Base-by-base conservation (phyloP, 1,140 invertebrate species). In the Melipona quadrifasciata region DNA sequence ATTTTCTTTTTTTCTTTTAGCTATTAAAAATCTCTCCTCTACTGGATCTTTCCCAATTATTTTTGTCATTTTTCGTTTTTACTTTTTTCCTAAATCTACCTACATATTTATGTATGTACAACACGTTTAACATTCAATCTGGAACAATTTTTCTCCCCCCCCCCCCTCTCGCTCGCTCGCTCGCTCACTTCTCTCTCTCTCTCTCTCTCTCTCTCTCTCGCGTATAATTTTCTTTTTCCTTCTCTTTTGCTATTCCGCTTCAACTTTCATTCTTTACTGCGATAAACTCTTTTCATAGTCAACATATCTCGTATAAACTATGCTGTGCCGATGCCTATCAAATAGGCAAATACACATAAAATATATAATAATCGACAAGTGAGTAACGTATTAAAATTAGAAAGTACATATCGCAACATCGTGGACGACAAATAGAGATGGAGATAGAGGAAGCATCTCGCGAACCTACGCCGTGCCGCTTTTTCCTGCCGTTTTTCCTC, bases 361-460 rank as follows among this genome's bases (percentile, higher is more conserved):
- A 94, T 93, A 93, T 93, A 93, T 91, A 81, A 78, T 89, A 90
- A 91, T 92, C 82, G 87, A 86, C 89, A 86, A 89, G 81, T 91
- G 91, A 91, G 85, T 93, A 93, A 93, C 90, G 91, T 92, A 92
- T 90, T 93, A 91, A 93, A 94, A 93, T 93, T 93, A 93, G 90
- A 91, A 93, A 93, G 91, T 93, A 93, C 87, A 89, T 87, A 84
- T 93, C 87, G 89, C 88, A 93, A 93, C 88, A 90, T 91, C 80
- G 86, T 91, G 89, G 89, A 93, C 91, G 87, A 92, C 84, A 92
- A 34, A 82, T 39, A 81, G 47, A 81, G 47, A 10, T 47, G 39
- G 39, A 78, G 57, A 80, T 21, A 72, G 77, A 87, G 58, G 64
- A 53, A 84, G 86, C 76, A 58, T 64, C 55, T 19, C 76, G 67